Evolutionary conservation across 2,113 vertebrate genomes (phyloP).

Genomic region (Raja brachyura): DNA sequence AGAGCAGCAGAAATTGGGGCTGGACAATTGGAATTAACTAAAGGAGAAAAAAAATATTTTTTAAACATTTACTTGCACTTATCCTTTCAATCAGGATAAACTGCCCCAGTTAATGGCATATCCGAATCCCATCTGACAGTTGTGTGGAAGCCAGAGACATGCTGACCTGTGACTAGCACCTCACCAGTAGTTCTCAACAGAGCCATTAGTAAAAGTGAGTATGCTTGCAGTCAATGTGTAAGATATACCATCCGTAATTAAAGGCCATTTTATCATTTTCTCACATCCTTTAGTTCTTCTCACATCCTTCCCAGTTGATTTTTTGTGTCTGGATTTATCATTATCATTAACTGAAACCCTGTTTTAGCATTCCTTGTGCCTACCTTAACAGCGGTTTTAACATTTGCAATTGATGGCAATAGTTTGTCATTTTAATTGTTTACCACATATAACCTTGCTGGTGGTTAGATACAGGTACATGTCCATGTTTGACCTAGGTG

Average conservation of each 20-base stretch:
- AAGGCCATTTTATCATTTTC: not conserved
- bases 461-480: not conserved
- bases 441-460: not conserved
- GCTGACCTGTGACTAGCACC: no score
- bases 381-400: not conserved
- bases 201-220: no score
- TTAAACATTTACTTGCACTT: no score
- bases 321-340: not conserved
- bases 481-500: not conserved
- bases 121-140: no score
- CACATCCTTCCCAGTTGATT: not conserved
- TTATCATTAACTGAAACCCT: not conserved
- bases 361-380: not conserved
- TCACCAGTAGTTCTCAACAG: no score
- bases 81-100: no score
- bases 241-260: not conserved
- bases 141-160: no score
- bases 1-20: no score
- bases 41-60: no score
- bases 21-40: no score
- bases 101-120: no score
- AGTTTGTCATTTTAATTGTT: not conserved
- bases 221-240: not conserved
- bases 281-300: not conserved
- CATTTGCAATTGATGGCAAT: not conserved